Conservation (phyloP, 2,888 invertebrate species). For the Eudasyphora cyanicolor region DNA sequence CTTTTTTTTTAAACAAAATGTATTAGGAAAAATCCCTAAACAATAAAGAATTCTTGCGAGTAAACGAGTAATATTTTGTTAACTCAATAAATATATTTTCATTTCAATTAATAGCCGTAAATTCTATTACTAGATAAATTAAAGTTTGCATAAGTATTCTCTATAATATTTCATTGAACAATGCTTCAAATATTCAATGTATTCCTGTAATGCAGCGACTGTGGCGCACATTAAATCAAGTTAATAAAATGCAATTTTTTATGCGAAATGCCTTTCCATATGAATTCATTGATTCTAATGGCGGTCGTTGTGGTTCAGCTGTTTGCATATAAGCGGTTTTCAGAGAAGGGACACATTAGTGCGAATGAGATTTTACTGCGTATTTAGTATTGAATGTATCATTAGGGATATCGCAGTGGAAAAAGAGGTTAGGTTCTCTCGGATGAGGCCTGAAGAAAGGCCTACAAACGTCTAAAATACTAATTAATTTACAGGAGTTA, state of each 20-base stretch:
- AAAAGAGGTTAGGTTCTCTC: constrained; percentile 1
- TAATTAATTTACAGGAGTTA: background rate
- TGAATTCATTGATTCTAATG: constrained; percentile 56
- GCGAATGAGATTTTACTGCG: too few species aligned
- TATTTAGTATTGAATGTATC: constrained; percentile 10
- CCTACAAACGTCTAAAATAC: too few species aligned
- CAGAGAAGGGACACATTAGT: background rate
- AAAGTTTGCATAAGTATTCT: background rate
- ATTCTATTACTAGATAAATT: too few species aligned
- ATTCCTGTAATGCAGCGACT: too few species aligned
- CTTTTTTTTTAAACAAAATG: too few species aligned
- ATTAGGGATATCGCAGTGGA: too few species aligned
- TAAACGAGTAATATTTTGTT: background rate
- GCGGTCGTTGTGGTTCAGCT: constrained; percentile 51
- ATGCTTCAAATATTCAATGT: too few species aligned
- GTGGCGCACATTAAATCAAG: background rate
- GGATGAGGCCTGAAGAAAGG: background rate
- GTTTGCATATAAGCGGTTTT: constrained; percentile 25
- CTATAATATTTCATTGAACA: background rate
- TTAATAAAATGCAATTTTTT: background rate
- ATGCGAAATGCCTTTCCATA: constrained; percentile 26
- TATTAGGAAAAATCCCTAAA: too few species aligned
- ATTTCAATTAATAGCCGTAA: too few species aligned
- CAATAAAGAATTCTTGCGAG: too few species aligned
- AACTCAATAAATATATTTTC: background rate